These are phyloP conservation scores for Troides aeacus DNA, from an alignment of 2,888 invertebrate genomes.

Conservation along the genomic window DNA sequence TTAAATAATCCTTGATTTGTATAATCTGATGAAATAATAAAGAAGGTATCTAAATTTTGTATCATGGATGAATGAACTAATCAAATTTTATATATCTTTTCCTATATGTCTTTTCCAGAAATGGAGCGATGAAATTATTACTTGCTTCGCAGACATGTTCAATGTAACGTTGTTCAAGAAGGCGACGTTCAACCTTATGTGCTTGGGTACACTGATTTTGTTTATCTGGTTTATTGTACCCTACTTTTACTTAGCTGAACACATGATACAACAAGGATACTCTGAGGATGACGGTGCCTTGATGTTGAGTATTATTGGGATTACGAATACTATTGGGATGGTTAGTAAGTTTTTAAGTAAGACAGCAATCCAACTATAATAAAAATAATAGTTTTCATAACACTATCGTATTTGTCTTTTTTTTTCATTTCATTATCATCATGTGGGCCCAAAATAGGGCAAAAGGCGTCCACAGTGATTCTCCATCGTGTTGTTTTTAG, in stretches of 20 bases:
- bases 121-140: conserved; percentile 68
- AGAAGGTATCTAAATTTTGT: too few species aligned
- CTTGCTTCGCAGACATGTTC: conserved; percentile 73
- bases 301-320: conserved; percentile 91
- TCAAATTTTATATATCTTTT: too few species aligned
- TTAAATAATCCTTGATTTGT: too few species aligned
- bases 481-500: too few species aligned
- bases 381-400: too few species aligned
- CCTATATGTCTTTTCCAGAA: conserved; percentile 50
- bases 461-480: too few species aligned
- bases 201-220: conserved; percentile 91
- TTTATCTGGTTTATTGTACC: conserved; percentile 97
- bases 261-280: conserved; percentile 85
- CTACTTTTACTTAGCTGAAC: conserved; percentile 95
- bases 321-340: conserved; percentile 95
- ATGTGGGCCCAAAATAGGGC: too few species aligned
- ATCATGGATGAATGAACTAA: too few species aligned
- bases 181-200: conserved; percentile 88
- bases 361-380: not conserved
- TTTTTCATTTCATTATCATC: too few species aligned
- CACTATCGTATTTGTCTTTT: too few species aligned
- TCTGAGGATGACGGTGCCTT: conserved; percentile 87
- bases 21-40: too few species aligned
- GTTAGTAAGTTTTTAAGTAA: conserved; percentile 64
- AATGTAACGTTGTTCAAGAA: conserved; percentile 90